Conservation (phyloP, 2,888 invertebrate species). For the Timandra comae region DNA sequence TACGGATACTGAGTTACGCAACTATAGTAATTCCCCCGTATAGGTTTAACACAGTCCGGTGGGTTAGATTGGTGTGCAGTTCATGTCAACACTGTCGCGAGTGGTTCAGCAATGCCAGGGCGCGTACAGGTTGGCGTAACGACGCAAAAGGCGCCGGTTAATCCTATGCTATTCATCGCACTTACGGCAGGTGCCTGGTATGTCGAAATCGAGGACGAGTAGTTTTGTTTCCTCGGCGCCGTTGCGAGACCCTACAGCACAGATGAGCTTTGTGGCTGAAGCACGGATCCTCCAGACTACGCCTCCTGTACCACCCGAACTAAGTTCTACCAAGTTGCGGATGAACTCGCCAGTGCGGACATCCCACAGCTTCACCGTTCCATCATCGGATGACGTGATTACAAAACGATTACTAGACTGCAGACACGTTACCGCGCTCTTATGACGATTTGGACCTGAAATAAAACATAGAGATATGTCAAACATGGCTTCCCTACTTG, state of each 20-base stretch:
- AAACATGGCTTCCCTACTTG: no score
- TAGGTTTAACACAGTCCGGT: conserved; percentile 30
- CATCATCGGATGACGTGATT: conserved; percentile 99
- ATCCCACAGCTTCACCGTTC: conserved; percentile 99
- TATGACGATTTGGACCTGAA: conserved; percentile 95
- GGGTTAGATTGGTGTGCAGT: conserved; percentile 23
- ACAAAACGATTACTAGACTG: conserved; percentile 98
- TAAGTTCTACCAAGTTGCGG: conserved; percentile 94
- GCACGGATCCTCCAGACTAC: conserved; percentile 98
- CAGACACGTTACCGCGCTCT: conserved; percentile 98
- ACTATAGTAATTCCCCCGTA: conserved; percentile 23
- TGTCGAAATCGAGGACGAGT: conserved; percentile 97
- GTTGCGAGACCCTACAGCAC: conserved; percentile 98
- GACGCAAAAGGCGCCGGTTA: conserved; percentile 65
- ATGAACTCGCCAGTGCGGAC: conserved; percentile 97
- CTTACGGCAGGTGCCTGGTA: conserved; percentile 81
- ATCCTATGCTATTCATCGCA: conserved; percentile 74
- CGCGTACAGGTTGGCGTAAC: conserved; percentile 63
- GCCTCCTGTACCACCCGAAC: conserved; percentile 97
- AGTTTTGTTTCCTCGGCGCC: conserved; percentile 99
- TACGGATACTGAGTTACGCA: conserved; percentile 38
- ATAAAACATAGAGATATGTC: no score
- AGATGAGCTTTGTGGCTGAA: conserved; percentile 96
- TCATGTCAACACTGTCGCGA: conserved; percentile 7
- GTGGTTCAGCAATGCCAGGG: conserved; percentile 57